Percentiles rank a stretch among this genome's conserved stretches.
These are phyloP conservation scores for Coptodon bakossiorum DNA, from an alignment of 2,113 vertebrate genomes.

Conservation along the genomic window DNA sequence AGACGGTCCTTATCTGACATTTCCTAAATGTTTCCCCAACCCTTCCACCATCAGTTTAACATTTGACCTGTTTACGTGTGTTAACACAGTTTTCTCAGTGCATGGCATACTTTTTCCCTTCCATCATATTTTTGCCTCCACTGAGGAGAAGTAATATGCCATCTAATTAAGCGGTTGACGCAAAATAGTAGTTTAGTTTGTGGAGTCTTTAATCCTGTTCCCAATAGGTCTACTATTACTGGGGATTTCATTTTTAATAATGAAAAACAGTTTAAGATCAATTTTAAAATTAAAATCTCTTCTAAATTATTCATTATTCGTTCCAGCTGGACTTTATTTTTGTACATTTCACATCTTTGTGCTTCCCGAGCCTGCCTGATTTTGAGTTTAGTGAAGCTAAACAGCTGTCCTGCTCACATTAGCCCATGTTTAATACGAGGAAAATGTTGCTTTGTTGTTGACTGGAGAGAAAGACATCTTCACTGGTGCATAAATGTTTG, in stretches of 20 bases:
- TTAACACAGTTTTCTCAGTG: not conserved
- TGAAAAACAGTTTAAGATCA: not conserved
- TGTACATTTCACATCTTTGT: not conserved
- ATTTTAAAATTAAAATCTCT: not conserved
- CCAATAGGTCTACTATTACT: not conserved
- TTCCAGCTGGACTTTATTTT: not conserved
- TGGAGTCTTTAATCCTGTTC: not conserved
- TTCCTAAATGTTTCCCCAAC: not conserved
- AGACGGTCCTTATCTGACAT: constrained; percentile 26
- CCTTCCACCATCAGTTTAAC: not conserved
- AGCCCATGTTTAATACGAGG: not conserved
- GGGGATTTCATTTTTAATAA: not conserved
- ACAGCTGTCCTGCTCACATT: not conserved
- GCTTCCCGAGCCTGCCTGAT: not conserved
- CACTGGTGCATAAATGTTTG: not conserved
- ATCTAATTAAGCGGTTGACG: not conserved
- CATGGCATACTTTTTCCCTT: not conserved
- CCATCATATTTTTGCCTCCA: not conserved
- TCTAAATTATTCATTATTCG: not conserved
- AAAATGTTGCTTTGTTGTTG: not conserved
- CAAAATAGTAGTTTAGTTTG: not conserved
- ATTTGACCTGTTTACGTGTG: not conserved
- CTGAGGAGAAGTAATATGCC: not conserved
- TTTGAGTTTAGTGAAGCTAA: not conserved
- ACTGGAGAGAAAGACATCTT: not conserved